Conservation (phyloP, 2,113 vertebrate species). For the Dermatemys mawii region DNA sequence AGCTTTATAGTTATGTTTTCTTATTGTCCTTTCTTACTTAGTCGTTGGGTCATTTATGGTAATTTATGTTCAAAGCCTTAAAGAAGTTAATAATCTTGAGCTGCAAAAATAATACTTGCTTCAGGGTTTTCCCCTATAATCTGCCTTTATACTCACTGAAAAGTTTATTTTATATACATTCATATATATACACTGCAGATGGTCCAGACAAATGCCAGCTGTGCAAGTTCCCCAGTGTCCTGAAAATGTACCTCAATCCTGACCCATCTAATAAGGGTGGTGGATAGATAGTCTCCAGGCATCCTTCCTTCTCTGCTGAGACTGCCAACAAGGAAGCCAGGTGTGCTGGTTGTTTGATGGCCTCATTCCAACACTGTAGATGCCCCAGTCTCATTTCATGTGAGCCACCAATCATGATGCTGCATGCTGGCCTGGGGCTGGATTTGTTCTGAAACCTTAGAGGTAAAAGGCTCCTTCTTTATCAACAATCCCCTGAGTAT, state of each 20-base stretch:
- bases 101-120: neutral
- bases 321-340: neutral
- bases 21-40: neutral
- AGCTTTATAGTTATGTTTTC: neutral
- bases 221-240: neutral
- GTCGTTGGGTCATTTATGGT: neutral
- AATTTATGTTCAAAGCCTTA: neutral
- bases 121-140: neutral
- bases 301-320: neutral
- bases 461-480: neutral
- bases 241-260: neutral
- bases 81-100: neutral
- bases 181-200: neutral
- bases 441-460: neutral
- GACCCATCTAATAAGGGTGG: neutral
- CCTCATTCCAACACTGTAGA: neutral
- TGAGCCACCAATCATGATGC: neutral
- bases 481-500: neutral
- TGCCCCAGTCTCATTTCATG: constrained; percentile 30
- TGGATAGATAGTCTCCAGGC: neutral
- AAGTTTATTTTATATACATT: neutral
- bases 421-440: neutral
- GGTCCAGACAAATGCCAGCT: neutral
- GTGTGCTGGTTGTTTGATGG: neutral
- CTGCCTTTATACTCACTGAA: neutral